Evolutionary conservation across 2,113 vertebrate species (phyloP).

Genomic region (Perca fluviatilis): DNA sequence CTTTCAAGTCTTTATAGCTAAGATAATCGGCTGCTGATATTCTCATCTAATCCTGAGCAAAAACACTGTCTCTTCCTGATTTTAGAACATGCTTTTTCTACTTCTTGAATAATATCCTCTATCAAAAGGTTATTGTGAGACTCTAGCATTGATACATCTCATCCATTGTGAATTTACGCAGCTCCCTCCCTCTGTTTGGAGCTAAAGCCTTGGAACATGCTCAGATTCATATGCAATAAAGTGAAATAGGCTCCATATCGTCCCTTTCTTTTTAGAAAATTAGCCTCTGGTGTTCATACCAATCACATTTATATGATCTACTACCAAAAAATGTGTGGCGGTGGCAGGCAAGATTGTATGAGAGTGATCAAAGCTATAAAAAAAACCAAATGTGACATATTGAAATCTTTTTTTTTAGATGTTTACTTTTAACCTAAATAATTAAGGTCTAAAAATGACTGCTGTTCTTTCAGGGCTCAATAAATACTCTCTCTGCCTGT

Average conservation of each 20-base stretch:
- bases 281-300: conserved; percentile 28
- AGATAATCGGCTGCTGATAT: not conserved
- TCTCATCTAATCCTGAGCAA: not conserved
- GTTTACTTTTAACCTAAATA: not conserved
- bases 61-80: not conserved
- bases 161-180: conserved; percentile 13
- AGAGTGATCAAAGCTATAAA: conserved; percentile 2
- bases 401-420: not conserved
- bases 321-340: conserved; percentile 13
- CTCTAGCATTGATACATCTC: not conserved
- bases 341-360: conserved; percentile 16
- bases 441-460: conserved; percentile 1
- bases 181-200: conserved; percentile 4
- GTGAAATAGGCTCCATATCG: conserved; percentile 16
- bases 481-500: not conserved
- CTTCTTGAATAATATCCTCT: conserved; percentile 8
- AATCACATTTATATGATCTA: conserved; percentile 28
- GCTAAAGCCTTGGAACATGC: not conserved
- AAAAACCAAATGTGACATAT: conserved; percentile 12
- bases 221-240: conserved; percentile 30
- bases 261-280: conserved; percentile 16
- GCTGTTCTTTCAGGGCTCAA: not conserved
- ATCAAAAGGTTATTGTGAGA: conserved; percentile 9
- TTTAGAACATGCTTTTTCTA: conserved; percentile 1
- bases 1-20: not conserved